These are phyloP conservation scores for Cataglyphis cursor DNA, from an alignment of 2,888 invertebrate species.

Conservation along the genomic window DNA sequence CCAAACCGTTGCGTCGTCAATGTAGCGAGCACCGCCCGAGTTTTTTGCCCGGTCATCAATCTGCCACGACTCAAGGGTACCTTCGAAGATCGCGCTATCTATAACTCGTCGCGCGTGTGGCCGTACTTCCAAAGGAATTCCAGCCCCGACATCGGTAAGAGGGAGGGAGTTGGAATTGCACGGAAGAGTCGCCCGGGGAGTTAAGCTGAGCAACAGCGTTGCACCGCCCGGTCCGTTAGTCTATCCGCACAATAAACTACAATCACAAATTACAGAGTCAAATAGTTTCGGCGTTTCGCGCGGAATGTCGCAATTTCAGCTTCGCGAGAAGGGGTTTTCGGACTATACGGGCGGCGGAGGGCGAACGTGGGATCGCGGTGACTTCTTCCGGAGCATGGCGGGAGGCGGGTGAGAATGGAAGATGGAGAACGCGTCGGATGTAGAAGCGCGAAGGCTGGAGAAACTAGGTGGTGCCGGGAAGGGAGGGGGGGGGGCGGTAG, in stretches of 20 bases:
- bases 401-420: constrained; percentile 66
- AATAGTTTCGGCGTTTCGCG: constrained; percentile 86
- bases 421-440: constrained; percentile 62
- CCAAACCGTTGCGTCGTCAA: constrained; percentile 38
- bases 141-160: constrained; percentile 61
- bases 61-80: constrained; percentile 61
- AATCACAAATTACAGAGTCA: constrained; percentile 87
- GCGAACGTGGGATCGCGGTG: constrained; percentile 62
- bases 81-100: constrained; percentile 70
- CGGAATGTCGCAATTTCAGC: constrained; percentile 87
- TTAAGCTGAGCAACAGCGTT: constrained; percentile 70
- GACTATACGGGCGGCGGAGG: constrained; percentile 45
- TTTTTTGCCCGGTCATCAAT: constrained; percentile 47
- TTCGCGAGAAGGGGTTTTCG: constrained; percentile 75
- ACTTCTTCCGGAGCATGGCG: constrained; percentile 76
- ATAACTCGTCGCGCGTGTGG: constrained; percentile 68
- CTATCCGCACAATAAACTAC: constrained; percentile 86
- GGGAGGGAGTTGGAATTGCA: constrained; percentile 70
- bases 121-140: constrained; percentile 71
- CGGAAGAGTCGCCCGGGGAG: constrained; percentile 73
- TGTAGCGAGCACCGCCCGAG: constrained; percentile 26
- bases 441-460: constrained; percentile 55
- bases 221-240: constrained; percentile 78
- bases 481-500: constrained; percentile 59
- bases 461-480: constrained; percentile 53